Percentiles rank a stretch among this genome's conserved stretches.
These are phyloP conservation scores for Cardiocondyla obscurior DNA, from an alignment of 1,140 invertebrate genomes.

Conservation along the genomic window DNA sequence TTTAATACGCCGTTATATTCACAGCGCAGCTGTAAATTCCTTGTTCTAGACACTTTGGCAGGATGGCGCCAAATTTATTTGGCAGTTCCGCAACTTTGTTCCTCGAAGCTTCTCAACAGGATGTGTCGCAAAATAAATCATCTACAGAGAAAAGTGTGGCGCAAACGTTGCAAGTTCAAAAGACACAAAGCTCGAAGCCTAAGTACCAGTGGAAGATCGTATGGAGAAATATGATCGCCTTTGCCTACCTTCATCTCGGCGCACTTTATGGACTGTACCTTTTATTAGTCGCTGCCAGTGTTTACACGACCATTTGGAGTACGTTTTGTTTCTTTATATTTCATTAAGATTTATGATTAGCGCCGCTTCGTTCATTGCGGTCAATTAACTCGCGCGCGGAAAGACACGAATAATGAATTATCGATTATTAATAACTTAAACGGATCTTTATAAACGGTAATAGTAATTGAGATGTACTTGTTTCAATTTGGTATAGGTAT, in stretches of 20 bases:
- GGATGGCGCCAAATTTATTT: conserved; percentile 83
- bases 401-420: neutral
- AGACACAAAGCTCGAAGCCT: conserved; percentile 66
- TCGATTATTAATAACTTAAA: neutral
- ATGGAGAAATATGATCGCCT: conserved; percentile 89
- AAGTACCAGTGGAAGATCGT: conserved; percentile 87
- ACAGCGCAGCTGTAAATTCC: neutral
- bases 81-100: conserved; percentile 81
- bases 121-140: conserved; percentile 69
- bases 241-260: conserved; percentile 86
- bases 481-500: conserved; percentile 73
- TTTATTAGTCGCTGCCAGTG: conserved; percentile 82
- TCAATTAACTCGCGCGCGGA: neutral
- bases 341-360: neutral
- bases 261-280: conserved; percentile 87
- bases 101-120: conserved; percentile 80
- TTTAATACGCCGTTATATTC: neutral
- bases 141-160: conserved; percentile 25
- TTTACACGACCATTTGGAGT: conserved; percentile 85
- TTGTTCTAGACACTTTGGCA: conserved; percentile 60
- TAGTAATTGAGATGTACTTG: neutral
- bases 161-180: conserved; percentile 57
- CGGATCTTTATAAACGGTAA: neutral
- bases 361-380: conserved; percentile 4
- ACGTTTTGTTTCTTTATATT: conserved; percentile 72